Evolutionary conservation across 2,113 vertebrate species (phyloP), one percentile per base, ranked within the genome.

Genomic region (Tricholaema leucomelas): DNA sequence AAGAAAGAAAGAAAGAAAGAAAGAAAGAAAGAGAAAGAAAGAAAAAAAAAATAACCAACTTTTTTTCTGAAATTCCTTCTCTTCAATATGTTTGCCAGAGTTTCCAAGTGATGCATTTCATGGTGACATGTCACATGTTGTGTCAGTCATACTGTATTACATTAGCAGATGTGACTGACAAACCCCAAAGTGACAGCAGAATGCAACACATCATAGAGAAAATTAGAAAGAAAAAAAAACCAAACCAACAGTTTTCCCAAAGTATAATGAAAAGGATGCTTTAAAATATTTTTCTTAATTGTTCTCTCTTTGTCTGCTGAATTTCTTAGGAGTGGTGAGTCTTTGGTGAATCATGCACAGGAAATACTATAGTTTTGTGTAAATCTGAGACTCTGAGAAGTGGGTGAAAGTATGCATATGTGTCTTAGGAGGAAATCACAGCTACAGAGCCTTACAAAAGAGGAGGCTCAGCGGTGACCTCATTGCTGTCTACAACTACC

Each of bases 111-210:
- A 88, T 82, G 52, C 54, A 65, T 87, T 88, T 91, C 73, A 86
- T 42, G 67, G 67, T 95, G 96, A 95, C 96, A 90, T 91, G 80
- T 83, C 93, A 95, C 94, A 93, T 87, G 81, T 90, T 94, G 93
- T 91, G 93, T 91, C 91, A 74, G 35, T 95, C 96, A 94, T 82
- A 76, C 66, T 74, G 75, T 52, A 72, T 95, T 95, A 95, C 61
- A 87, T 71, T 78, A 84, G 55, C 38, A 44, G 58, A 88, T 5
- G 2, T 96, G 95, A 95, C 33, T 96, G 95, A 96, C 87, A 81
- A 93, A 92, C 81, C 83, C 83, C 61, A 64, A 80, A 93, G 78
- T 83, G 91, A 93, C 90, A 94, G 81, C 56, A 90, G 65, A 81
- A 36, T 91, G 71, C 76, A 94, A 65, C 42, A 54, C 36, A 71